Evolutionary conservation across 2,797 vertebrate species (phyloP).

Genomic region (Alcedo atthis): DNA sequence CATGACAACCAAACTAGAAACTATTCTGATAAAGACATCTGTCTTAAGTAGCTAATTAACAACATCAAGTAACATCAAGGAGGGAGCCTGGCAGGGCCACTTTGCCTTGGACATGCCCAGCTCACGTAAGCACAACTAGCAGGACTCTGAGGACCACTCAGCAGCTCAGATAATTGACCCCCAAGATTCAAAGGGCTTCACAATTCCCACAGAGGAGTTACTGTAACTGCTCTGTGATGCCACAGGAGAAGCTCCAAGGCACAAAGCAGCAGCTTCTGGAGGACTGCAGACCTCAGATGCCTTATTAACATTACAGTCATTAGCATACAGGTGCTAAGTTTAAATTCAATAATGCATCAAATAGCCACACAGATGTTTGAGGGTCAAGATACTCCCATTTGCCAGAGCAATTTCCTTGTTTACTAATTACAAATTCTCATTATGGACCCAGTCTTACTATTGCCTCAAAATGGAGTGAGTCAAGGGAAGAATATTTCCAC

Average conservation of each 20-base stretch:
- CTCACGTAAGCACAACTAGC: neutral
- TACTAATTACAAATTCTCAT: neutral
- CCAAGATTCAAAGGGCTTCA: accelerated
- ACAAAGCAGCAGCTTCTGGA: neutral
- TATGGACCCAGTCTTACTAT: neutral
- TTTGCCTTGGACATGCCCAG: neutral
- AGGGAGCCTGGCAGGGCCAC: neutral
- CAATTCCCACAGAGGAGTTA: neutral
- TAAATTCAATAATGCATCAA: neutral
- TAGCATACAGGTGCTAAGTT: accelerated
- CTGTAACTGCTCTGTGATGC: accelerated
- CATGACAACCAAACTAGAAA: neutral
- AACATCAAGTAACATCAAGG: neutral
- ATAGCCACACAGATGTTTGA: neutral
- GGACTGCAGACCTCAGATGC: neutral
- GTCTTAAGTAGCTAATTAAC: neutral
- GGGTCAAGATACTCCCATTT: accelerated
- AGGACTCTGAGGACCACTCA: neutral
- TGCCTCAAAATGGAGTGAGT: neutral
- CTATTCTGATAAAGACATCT: neutral
- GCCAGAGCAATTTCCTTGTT: neutral
- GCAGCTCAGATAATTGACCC: neutral
- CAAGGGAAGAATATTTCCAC: neutral
- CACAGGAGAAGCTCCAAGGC: neutral
- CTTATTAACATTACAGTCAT: neutral